These are phyloP conservation scores for Hyposoter didymator DNA, from an alignment of 2,888 invertebrate species.

Conservation along the genomic window DNA sequence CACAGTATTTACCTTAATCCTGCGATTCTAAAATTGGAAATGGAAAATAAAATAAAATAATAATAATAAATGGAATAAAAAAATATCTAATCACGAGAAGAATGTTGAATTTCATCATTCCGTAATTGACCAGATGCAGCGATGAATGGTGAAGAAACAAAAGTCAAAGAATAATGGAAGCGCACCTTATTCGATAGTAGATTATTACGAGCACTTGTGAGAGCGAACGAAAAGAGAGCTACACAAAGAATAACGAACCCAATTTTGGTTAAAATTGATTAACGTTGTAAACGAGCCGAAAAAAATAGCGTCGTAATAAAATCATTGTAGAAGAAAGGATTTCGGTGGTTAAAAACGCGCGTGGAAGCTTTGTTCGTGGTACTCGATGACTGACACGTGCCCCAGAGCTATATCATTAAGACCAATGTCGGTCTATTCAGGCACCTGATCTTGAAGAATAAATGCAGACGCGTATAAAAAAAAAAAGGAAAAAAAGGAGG, in stretches of 20 bases:
- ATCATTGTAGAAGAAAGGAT: slow-evolving; percentile 71
- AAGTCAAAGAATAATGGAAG: neutral
- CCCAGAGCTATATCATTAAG: slow-evolving; percentile 59
- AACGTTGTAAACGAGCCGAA: slow-evolving; percentile 7
- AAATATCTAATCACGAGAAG: neutral
- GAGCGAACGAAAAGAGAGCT: neutral
- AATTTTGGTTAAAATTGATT: slow-evolving; percentile 23
- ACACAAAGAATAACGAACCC: slow-evolving; percentile 10
- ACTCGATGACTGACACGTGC: slow-evolving; percentile 52
- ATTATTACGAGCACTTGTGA: neutral
- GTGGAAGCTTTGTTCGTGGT: slow-evolving; percentile 21
- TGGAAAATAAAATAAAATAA: neutral
- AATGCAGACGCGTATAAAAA: slow-evolving; percentile 7
- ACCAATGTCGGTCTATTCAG: slow-evolving; percentile 39
- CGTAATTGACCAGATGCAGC: neutral
- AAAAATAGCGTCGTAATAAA: slow-evolving; percentile 23
- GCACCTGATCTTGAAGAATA: slow-evolving; percentile 53
- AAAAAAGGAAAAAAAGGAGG: slow-evolving; percentile 6
- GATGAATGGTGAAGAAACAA: neutral
- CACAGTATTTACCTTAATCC: no score
- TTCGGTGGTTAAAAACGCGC: slow-evolving; percentile 51
- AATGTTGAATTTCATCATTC: neutral
- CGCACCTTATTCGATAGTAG: neutral
- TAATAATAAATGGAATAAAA: neutral
- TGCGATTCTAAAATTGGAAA: neutral